These are phyloP conservation scores for Actinernus sp. DNA, from an alignment of 92 coral and sea anemone genomes.

Conservation along the genomic window DNA sequence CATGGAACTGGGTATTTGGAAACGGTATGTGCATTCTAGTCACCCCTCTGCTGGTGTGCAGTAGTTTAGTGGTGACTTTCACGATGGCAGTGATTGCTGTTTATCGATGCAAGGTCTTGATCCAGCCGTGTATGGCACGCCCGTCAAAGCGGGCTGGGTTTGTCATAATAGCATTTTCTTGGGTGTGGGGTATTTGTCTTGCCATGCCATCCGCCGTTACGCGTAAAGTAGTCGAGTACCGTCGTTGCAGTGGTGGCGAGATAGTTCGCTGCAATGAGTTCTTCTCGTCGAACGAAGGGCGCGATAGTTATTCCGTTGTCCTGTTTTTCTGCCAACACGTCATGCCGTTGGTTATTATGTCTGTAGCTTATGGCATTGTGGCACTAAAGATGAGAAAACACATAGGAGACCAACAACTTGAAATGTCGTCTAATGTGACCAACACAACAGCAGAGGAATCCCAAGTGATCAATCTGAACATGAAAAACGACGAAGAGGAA, in stretches of 20 bases:
- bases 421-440: too few relatives aligned
- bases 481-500: too few relatives aligned
- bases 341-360: slow-evolving; percentile 39
- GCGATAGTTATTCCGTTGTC: not conserved
- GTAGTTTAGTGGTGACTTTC: slow-evolving; percentile 10
- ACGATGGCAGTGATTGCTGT: slow-evolving; percentile 41
- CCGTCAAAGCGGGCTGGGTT: slow-evolving; percentile 1
- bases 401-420: not conserved
- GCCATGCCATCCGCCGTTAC: slow-evolving; percentile 1
- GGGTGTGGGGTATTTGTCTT: slow-evolving; percentile 30
- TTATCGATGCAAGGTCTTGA: slow-evolving; percentile 18
- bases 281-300: not conserved
- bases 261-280: not conserved
- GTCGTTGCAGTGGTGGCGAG: not conserved
- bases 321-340: slow-evolving; percentile 19
- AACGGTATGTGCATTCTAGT: slow-evolving; percentile 4
- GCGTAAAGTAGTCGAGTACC: not conserved
- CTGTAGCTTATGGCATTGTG: slow-evolving; percentile 36
- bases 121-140: not conserved
- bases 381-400: slow-evolving; percentile 13
- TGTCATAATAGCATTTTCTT: not conserved
- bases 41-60: slow-evolving; percentile 17
- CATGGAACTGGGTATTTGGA: not conserved
- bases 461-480: not conserved
- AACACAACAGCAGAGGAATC: not conserved